Conservation (phyloP, 1,140 invertebrate species). For the Aphelinus certus region DNA sequence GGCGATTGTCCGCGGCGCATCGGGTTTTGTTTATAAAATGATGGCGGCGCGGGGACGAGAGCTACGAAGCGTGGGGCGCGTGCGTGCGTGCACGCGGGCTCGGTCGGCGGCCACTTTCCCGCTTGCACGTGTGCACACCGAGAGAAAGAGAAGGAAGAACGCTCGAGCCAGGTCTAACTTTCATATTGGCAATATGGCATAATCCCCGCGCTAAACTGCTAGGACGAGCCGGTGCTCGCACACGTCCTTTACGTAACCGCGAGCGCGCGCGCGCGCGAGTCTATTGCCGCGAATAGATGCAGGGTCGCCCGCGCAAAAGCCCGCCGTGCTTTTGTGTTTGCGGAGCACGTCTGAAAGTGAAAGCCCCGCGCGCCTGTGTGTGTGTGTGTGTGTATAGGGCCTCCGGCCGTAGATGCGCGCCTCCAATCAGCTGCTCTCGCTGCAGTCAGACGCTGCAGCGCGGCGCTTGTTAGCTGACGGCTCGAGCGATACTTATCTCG, state of each 20-base stretch:
- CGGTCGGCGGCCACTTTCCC: not conserved
- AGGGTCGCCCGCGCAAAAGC: not conserved
- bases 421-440: too few relatives aligned
- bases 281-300: constrained; percentile 30
- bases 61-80: too few relatives aligned
- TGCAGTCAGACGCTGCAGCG: too few relatives aligned
- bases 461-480: too few relatives aligned
- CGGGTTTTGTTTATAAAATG: too few relatives aligned
- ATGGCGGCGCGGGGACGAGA: too few relatives aligned
- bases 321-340: not conserved
- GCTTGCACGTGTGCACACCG: not conserved
- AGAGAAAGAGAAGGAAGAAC: not conserved
- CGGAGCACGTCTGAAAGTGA: not conserved
- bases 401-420: too few relatives aligned
- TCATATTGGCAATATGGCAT: constrained; percentile 35
- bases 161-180: not conserved
- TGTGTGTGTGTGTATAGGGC: too few relatives aligned
- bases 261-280: not conserved
- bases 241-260: constrained; percentile 36
- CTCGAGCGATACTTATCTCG: too few relatives aligned
- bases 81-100: not conserved
- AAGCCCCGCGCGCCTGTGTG: not conserved
- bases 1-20: too few relatives aligned
- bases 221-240: constrained; percentile 4
- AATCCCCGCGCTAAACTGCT: constrained; percentile 7